Conservation (phyloP, 2,888 invertebrate genomes). For the Ctena decussata region DNA sequence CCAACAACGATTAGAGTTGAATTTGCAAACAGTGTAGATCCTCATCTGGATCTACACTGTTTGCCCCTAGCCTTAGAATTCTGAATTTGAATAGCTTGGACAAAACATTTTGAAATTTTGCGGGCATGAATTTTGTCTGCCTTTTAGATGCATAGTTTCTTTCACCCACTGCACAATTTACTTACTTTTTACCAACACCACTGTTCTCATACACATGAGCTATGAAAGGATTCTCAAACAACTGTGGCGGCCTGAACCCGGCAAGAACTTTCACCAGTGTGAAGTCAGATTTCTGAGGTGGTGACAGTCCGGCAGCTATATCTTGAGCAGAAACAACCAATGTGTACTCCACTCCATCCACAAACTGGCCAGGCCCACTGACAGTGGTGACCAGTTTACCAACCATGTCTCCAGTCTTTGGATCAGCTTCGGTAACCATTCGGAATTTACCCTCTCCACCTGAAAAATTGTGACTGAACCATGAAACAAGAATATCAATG, state of each 20-base stretch:
- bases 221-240: conserved; percentile 97
- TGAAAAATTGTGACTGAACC: too few relatives aligned
- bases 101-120: too few relatives aligned
- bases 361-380: conserved; percentile 74
- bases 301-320: conserved; percentile 48
- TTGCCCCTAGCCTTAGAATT: too few relatives aligned
- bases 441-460: conserved; percentile 92
- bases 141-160: too few relatives aligned
- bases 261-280: conserved; percentile 92
- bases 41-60: too few relatives aligned
- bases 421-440: conserved; percentile 91
- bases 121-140: too few relatives aligned
- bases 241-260: conserved; percentile 99
- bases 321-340: conserved; percentile 95
- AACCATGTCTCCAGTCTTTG: conserved; percentile 71
- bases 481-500: too few relatives aligned
- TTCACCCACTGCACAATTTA: too few relatives aligned
- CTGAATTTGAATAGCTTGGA: too few relatives aligned
- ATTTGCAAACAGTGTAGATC: too few relatives aligned
- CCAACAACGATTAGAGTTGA: too few relatives aligned
- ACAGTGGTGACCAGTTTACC: conserved; percentile 72
- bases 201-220: conserved; percentile 99
- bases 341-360: conserved; percentile 96
- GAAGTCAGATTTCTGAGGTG: conserved; percentile 76
- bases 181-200: conserved; percentile 98